Evolutionary conservation across 1,140 invertebrate genomes (phyloP).

Genomic region (Drosophila littoralis): DNA sequence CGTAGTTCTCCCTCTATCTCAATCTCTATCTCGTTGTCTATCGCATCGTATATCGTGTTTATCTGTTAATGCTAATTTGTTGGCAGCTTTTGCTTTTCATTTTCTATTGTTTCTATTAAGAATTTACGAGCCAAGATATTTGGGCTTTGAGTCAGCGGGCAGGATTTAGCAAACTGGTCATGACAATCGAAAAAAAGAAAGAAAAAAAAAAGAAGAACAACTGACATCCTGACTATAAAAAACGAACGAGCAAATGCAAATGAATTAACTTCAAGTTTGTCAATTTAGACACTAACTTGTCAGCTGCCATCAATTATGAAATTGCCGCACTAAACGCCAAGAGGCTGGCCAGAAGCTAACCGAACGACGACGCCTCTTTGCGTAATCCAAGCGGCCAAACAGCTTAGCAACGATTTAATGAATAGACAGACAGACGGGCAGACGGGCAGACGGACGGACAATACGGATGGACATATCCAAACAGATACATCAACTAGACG

Average conservation of each 20-base stretch:
- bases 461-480: conserved; percentile 25
- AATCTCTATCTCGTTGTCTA: not conserved
- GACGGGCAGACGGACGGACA: conserved; percentile 4
- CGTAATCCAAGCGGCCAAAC: conserved; percentile 44
- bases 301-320: conserved; percentile 67
- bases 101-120: conserved; percentile 26
- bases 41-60: conserved; percentile 33
- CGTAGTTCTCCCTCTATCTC: too few relatives aligned
- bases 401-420: conserved; percentile 47
- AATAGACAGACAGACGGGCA: conserved; percentile 27
- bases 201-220: not conserved
- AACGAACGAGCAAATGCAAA: conserved; percentile 23
- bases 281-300: conserved; percentile 58
- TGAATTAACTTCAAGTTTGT: conserved; percentile 45
- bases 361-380: conserved; percentile 32
- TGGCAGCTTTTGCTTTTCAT: conserved; percentile 34
- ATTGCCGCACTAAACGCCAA: conserved; percentile 36
- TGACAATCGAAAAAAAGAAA: not conserved
- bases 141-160: conserved; percentile 22
- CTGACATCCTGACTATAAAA: conserved; percentile 29
- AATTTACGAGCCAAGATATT: conserved; percentile 24
- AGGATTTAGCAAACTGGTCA: conserved; percentile 33
- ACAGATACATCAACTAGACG: conserved; percentile 39
- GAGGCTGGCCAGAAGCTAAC: conserved; percentile 8
- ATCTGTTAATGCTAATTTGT: conserved; percentile 54